phyloP scores from a whole-genome alignment of 2,888 invertebrate genomes.

The Harpalus rubripes region DNA sequence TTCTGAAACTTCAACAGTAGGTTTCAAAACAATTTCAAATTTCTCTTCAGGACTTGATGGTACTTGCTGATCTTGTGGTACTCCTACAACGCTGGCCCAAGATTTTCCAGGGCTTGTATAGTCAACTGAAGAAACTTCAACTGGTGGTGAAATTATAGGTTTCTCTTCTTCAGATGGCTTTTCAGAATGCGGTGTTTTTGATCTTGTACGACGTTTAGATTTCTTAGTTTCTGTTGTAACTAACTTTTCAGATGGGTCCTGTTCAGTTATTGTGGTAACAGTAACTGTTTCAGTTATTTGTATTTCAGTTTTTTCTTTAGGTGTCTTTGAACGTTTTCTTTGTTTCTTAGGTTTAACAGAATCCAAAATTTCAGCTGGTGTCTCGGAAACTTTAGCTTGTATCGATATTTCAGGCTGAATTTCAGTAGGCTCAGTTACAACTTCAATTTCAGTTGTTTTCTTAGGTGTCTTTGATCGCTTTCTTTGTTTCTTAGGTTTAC shows the following conservation, averaged over 20 bases:
- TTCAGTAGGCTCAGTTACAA: slow-evolving; percentile 8
- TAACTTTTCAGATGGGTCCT: slow-evolving; percentile 14
- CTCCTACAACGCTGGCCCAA: slow-evolving; percentile 73
- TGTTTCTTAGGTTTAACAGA: not conserved
- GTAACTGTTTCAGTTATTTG: not conserved
- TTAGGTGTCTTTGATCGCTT: slow-evolving; percentile 59
- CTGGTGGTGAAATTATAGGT: not conserved
- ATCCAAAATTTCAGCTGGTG: slow-evolving; percentile 22
- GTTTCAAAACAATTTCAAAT: slow-evolving; percentile 5
- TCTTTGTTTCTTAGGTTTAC: slow-evolving; percentile 34
- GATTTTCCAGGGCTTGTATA: slow-evolving; percentile 70
- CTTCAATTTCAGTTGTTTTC: slow-evolving; percentile 29
- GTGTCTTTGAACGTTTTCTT: not conserved
- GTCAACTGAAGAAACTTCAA: slow-evolving; percentile 41
- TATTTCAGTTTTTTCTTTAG: not conserved
- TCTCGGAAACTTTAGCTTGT: slow-evolving; percentile 27
- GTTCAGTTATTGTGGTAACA: slow-evolving; percentile 24
- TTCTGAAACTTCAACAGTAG: slow-evolving; percentile 25
- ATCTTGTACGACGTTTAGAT: slow-evolving; percentile 45
- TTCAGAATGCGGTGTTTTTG: slow-evolving; percentile 54
- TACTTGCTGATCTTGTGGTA: slow-evolving; percentile 27
- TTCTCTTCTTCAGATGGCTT: slow-evolving; percentile 24
- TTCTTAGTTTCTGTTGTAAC: slow-evolving; percentile 29
- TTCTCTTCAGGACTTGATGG: slow-evolving; percentile 14
- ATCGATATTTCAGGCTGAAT: too few relatives aligned